phyloP scores from a whole-genome alignment of 2,888 invertebrate genomes.

The Himalopsyche kuldschensis region DNA sequence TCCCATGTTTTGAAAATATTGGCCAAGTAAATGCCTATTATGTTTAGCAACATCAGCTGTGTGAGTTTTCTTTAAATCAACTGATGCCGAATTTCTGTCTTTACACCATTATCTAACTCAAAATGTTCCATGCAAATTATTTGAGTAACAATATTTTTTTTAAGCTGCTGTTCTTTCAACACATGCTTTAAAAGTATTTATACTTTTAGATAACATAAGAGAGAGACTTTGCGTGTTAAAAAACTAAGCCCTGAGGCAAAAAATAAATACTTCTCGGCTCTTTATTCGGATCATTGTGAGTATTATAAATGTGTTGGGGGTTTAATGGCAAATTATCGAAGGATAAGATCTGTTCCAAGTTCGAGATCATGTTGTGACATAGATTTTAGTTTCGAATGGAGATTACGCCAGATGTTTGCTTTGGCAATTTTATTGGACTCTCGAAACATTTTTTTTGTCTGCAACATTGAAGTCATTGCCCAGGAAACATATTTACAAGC shows the following conservation, averaged over 20 bases:
- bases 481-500: neutral
- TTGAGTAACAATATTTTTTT: too few relatives aligned
- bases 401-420: neutral
- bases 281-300: neutral
- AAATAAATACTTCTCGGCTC: neutral
- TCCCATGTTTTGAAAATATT: too few relatives aligned
- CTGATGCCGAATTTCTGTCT: too few relatives aligned
- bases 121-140: too few relatives aligned
- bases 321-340: neutral
- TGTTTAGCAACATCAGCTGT: too few relatives aligned
- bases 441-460: neutral
- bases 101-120: too few relatives aligned
- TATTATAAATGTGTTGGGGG: neutral
- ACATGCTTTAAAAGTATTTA: too few relatives aligned
- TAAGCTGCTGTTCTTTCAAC: too few relatives aligned
- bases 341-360: neutral
- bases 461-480: neutral
- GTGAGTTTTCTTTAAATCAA: too few relatives aligned
- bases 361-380: constrained; percentile 1
- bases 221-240: neutral
- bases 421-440: neutral
- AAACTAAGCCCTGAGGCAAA: neutral
- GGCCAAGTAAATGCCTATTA: too few relatives aligned
- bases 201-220: too few relatives aligned
- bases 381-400: neutral